Evolutionary conservation across 2,888 invertebrate species (phyloP).

Genomic region (Euzetes globulus): DNA sequence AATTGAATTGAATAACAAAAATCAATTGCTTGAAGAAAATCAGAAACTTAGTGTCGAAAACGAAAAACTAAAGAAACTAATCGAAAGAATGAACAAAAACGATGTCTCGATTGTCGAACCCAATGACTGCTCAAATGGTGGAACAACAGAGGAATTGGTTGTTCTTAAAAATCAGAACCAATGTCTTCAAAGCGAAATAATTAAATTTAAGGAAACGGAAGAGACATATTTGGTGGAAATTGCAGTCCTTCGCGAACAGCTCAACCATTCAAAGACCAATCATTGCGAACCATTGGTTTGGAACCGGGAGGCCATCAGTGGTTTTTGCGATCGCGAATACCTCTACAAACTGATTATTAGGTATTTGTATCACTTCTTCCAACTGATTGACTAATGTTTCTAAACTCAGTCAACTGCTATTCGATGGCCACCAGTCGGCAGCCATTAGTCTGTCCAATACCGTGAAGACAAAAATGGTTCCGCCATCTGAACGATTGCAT

Average conservation of each 20-base stretch:
- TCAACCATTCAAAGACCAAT: not conserved
- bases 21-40: not conserved
- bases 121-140: not conserved
- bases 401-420: constrained; percentile 75
- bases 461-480: constrained; percentile 66
- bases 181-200: not conserved
- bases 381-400: not conserved
- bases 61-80: not conserved
- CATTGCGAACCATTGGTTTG: not conserved
- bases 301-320: not conserved
- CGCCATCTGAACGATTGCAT: constrained; percentile 86
- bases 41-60: not conserved
- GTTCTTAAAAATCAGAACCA: not conserved
- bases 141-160: not conserved
- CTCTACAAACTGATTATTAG: constrained; percentile 33
- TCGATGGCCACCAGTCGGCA: constrained; percentile 91
- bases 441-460: constrained; percentile 74
- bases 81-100: not conserved
- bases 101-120: not conserved
- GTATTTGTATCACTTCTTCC: not conserved
- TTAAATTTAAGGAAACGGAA: not conserved
- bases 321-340: not conserved
- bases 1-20: not conserved
- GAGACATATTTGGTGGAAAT: not conserved
- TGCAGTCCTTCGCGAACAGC: not conserved